Base-by-base conservation (phyloP, 2,888 invertebrate genomes). In the Morpho achilles region DNA sequence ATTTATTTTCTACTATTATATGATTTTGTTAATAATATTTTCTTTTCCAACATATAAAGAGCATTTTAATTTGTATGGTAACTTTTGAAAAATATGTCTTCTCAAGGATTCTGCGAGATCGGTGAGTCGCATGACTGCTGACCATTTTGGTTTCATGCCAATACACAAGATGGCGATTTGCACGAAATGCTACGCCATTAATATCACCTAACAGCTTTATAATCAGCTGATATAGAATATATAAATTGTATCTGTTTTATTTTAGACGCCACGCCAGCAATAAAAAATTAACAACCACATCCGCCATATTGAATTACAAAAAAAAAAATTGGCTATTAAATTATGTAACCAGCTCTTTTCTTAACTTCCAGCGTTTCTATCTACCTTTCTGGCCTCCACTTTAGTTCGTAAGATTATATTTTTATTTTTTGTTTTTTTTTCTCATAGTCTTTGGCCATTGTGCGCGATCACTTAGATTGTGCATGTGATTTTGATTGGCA, bases 331-430 rank as follows among this genome's bases (percentile, higher is more conserved):
- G n/a, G 7, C 32, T 32, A 32, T 32, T 32, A 32, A 23, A 3
- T 54, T 53, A 58, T 69, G 64, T 73, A 72, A 72, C 67, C 64
- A 59, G 51, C 66, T 58, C 59, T 64, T 69, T 70, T 79, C 76
- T 80, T 83, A 75, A 78, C 77, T 90, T 90, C 72, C 88, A 90
- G 89, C 84, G 76, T 91, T 90, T 90, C 87, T 91, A 76, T 88
- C 91, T 64, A 84, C 90, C 79, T 91, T 86, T 90, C 85, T 90
- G 90, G 86, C 91, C 77, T 88, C 88, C 69, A 81, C 89, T 76
- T 83, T 91, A 88, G 87, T 89, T 87, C 91, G 91, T 91, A 91
- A 89, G 91, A 87, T 67, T 76, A 73, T 76, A 81, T 82, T 78
- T 76, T 75, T 78, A 75, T 75, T 66, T 63, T 59, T 44, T 64